Evolutionary conservation across 2,888 invertebrate genomes (phyloP).

Genomic region (Heliconius aoede): DNA sequence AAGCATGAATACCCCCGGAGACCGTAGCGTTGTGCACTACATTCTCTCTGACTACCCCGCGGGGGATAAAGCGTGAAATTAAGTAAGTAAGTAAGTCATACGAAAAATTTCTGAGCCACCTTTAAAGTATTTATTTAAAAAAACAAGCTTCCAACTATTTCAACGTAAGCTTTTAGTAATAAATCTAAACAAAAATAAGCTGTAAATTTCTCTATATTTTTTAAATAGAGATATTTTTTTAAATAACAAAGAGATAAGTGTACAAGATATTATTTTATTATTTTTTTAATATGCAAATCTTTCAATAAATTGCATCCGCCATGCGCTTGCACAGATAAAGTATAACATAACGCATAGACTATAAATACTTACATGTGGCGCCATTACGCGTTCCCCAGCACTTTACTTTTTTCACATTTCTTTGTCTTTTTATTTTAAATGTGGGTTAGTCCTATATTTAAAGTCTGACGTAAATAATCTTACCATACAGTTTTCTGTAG

Average conservation of each 20-base stretch:
- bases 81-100: no score
- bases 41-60: no score
- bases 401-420: conserved; percentile 29
- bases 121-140: neutral
- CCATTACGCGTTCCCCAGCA: conserved; percentile 36
- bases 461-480: neutral
- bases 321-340: conserved; percentile 35
- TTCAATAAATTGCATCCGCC: conserved; percentile 14
- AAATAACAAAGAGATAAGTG: neutral
- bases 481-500: neutral
- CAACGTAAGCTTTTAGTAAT: neutral
- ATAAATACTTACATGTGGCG: conserved; percentile 37
- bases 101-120: neutral
- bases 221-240: no score
- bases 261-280: neutral
- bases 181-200: neutral
- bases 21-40: no score
- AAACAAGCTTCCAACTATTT: neutral
- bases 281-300: neutral
- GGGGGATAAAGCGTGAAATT: no score
- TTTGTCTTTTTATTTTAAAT: conserved; percentile 32
- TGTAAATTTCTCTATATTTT: neutral
- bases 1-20: no score
- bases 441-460: conserved; percentile 29
- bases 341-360: conserved; percentile 37